phyloP scores from a whole-genome alignment of 1,140 invertebrate genomes.

The Aphidius ervi region DNA sequence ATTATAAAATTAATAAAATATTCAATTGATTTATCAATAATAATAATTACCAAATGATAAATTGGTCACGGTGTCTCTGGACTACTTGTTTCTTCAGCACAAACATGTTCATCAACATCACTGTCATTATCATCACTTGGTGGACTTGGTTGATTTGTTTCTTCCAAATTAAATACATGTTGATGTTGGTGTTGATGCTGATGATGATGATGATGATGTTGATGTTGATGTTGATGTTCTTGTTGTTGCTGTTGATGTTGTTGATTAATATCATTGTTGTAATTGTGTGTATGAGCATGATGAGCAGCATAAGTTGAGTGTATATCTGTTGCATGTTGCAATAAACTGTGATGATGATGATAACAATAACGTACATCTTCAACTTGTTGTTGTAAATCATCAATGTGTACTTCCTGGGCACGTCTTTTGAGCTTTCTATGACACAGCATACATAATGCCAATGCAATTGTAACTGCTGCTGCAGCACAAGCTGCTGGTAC shows the following conservation, averaged over 20 bases:
- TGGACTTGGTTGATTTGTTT: slow-evolving; percentile 33
- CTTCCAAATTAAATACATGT: slow-evolving; percentile 17
- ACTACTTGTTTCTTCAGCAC: slow-evolving; percentile 36
- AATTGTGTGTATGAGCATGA: slow-evolving; percentile 32
- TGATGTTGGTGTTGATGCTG: too few species aligned
- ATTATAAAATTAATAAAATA: too few species aligned
- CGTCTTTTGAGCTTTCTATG: slow-evolving; percentile 41
- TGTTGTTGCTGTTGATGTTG: slow-evolving; percentile 26
- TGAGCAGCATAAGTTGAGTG: slow-evolving; percentile 9
- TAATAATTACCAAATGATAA: slow-evolving; percentile 5
- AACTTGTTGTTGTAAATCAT: slow-evolving; percentile 40
- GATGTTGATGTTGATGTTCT: neutral
- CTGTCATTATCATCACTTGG: slow-evolving; percentile 39
- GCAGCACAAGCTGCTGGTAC: slow-evolving; percentile 39
- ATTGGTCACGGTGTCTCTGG: slow-evolving; percentile 42
- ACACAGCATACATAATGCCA: slow-evolving; percentile 44
- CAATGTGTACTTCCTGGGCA: slow-evolving; percentile 36
- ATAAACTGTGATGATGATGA: slow-evolving; percentile 41
- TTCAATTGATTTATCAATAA: neutral
- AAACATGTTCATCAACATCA: slow-evolving; percentile 33
- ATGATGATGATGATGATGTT: neutral
- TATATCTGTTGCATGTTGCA: slow-evolving; percentile 30
- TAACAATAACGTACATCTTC: slow-evolving; percentile 44
- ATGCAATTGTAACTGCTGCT: slow-evolving; percentile 36
- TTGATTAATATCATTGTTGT: slow-evolving; percentile 36